These are phyloP conservation scores for Limnodromus scolopaceus DNA, from an alignment of 2,797 vertebrate genomes.

Conservation along the genomic window DNA sequence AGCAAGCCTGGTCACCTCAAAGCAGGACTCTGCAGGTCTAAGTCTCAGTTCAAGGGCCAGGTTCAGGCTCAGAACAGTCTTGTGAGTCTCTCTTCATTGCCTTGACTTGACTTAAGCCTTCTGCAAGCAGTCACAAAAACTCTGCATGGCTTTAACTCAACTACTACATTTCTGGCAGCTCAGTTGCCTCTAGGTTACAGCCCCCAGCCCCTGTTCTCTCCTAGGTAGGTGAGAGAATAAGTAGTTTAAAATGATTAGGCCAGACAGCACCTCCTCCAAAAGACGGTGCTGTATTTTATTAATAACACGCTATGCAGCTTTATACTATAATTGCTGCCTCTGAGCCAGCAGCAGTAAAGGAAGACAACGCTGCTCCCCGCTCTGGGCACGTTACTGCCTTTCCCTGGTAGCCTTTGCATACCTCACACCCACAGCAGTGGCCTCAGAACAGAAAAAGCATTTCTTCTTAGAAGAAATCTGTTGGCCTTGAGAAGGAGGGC, in stretches of 20 bases:
- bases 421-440: background rate
- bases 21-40: background rate
- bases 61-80: background rate
- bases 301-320: background rate
- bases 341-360: background rate
- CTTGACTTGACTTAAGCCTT: background rate
- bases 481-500: background rate
- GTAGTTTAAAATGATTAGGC: background rate
- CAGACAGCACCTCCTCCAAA: background rate
- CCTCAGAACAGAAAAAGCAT: background rate
- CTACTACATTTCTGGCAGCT: background rate
- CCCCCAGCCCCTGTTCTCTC: background rate
- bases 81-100: accelerated
- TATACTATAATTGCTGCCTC: background rate
- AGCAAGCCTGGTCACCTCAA: background rate
- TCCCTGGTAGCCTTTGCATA: background rate
- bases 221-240: background rate
- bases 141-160: background rate
- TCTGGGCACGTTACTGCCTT: background rate
- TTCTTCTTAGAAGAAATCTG: background rate
- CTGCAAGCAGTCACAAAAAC: background rate
- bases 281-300: background rate
- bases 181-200: background rate
- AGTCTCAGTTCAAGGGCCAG: background rate
- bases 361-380: accelerated